These are phyloP conservation scores for Acestrorhynchus altus DNA, from an alignment of 2,797 vertebrate genomes.

Conservation along the genomic window DNA sequence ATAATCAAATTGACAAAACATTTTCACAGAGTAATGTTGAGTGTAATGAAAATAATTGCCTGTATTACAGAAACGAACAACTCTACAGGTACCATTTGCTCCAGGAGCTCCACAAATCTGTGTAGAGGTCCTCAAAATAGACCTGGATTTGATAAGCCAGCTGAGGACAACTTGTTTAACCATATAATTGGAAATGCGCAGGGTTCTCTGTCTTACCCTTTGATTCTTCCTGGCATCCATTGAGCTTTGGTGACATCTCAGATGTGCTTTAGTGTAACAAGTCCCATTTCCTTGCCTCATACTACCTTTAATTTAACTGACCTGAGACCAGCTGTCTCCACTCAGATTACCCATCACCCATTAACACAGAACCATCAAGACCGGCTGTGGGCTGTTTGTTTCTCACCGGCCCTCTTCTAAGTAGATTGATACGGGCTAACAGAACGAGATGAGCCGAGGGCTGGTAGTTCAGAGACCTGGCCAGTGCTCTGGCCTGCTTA, in stretches of 20 bases:
- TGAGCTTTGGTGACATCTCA: background rate
- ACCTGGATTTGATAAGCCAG: background rate
- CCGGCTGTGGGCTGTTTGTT: background rate
- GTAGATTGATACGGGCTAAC: conserved; percentile 35
- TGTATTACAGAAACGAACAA: no score
- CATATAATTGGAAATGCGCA: background rate
- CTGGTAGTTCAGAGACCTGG: conserved; percentile 26
- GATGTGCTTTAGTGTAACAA: background rate
- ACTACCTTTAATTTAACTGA: conserved; percentile 3
- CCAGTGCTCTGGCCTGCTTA: conserved; percentile 51
- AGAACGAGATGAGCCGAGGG: conserved; percentile 43
- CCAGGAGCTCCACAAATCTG: background rate
- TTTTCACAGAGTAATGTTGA: no score
- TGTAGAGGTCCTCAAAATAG: background rate
- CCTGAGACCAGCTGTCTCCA: conserved; percentile 5
- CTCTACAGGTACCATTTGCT: no score
- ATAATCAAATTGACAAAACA: no score
- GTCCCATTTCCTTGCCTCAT: background rate
- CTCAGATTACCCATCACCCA: background rate
- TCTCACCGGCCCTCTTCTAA: background rate
- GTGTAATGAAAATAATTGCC: no score
- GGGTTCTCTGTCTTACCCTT: background rate
- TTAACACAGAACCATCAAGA: background rate
- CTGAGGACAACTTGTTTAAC: no score
- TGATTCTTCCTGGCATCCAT: background rate